A percentile compares a stretch with the other conserved stretches of the same genome.
phyloP scores from a whole-genome alignment of 2,797 vertebrate genomes.

The Poeciliopsis presidionis region DNA sequence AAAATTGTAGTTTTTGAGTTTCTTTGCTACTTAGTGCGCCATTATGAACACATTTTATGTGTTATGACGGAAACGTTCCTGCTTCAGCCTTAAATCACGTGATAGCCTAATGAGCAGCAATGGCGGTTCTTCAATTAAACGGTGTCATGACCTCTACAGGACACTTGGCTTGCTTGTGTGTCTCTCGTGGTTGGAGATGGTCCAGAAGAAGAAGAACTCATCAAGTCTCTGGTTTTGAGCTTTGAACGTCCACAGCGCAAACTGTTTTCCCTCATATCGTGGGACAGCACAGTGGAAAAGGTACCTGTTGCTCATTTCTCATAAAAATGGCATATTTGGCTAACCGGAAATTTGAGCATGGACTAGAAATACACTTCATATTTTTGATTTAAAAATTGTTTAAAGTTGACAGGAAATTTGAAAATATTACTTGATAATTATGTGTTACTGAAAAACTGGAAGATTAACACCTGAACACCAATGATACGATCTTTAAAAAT shows the following conservation, averaged over 20 bases:
- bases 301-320: conserved; percentile 56
- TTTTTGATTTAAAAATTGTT: too few species aligned
- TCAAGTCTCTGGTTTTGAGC: conserved; percentile 76
- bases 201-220: conserved; percentile 81
- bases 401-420: too few species aligned
- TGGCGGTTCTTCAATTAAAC: neutral
- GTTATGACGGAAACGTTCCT: neutral
- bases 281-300: conserved; percentile 81
- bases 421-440: too few species aligned
- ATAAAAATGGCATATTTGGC: neutral
- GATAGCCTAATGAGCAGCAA: too few species aligned
- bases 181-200: conserved; percentile 79
- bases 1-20: neutral
- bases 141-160: conserved; percentile 68
- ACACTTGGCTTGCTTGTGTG: conserved; percentile 84
- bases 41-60: neutral
- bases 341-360: neutral
- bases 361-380: neutral
- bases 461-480: too few species aligned
- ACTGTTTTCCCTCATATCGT: conserved; percentile 83
- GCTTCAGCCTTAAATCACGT: neutral
- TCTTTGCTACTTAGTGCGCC: neutral
- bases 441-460: too few species aligned
- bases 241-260: conserved; percentile 82
- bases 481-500: too few species aligned